Evolutionary conservation across 2,888 invertebrate genomes (phyloP).

Genomic region (Mamestra brassicae): DNA sequence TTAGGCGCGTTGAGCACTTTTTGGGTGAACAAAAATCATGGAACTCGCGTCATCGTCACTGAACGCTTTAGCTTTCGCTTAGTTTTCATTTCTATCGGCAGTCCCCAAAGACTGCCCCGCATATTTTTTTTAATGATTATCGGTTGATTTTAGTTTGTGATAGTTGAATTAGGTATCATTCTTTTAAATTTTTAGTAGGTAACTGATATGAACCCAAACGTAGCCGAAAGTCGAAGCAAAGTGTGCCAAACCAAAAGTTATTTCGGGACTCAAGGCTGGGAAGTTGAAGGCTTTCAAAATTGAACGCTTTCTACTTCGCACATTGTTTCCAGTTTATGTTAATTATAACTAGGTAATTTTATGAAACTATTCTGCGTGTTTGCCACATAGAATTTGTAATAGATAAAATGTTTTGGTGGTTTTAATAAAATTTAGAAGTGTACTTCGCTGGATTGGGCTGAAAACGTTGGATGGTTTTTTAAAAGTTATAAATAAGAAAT

Average conservation of each 20-base stretch:
- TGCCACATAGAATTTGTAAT: conserved; percentile 3
- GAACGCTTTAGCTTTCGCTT: no score
- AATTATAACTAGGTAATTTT: conserved; percentile 36
- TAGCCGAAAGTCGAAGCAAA: conserved; percentile 15
- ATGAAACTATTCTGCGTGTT: conserved; percentile 43
- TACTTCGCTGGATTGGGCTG: not conserved
- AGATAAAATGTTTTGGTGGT: not conserved
- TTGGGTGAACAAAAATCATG: no score
- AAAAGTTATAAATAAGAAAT: no score
- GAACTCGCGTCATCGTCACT: no score
- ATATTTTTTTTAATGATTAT: not conserved
- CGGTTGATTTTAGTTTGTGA: no score
- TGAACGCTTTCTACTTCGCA: conserved; percentile 32
- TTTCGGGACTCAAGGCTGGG: conserved; percentile 25
- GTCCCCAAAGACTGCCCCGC: no score
- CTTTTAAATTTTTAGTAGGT: not conserved
- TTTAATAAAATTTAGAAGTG: not conserved
- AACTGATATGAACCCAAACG: not conserved
- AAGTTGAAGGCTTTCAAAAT: conserved; percentile 33
- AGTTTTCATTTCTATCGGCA: no score
- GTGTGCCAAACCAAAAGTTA: conserved; percentile 31
- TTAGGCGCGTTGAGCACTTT: no score
- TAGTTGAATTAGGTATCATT: not conserved
- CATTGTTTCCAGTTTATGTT: conserved; percentile 42
- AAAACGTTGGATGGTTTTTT: not conserved